Evolutionary conservation across 2,113 vertebrate genomes (phyloP).

Genomic region (Corydoras sp.): DNA sequence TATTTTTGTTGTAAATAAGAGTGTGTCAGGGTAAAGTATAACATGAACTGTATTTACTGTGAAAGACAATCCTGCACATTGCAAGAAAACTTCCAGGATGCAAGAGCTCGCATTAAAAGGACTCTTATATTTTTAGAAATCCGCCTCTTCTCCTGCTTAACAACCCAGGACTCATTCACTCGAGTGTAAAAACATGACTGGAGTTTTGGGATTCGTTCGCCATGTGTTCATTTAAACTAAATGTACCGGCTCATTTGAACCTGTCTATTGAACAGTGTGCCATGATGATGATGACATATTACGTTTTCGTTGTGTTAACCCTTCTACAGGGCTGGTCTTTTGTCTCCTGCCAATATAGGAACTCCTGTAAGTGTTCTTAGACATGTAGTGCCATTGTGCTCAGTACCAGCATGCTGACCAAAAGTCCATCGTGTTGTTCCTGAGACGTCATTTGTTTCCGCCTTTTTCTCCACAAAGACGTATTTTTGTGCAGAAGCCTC

Average conservation of each 20-base stretch:
- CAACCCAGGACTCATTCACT: too few species aligned
- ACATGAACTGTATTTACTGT: conserved; percentile 56
- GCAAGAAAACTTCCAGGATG: conserved; percentile 26
- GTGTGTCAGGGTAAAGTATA: conserved; percentile 49
- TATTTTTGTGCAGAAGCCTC: conserved; percentile 53
- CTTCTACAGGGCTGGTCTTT: conserved; percentile 12
- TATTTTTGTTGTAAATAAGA: conserved; percentile 64
- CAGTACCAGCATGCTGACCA: conserved; percentile 11
- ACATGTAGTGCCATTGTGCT: conserved; percentile 9
- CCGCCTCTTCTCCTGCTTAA: background rate
- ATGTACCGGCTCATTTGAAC: conserved; percentile 6
- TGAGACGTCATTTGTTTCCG: conserved; percentile 42
- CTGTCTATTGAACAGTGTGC: conserved; percentile 4
- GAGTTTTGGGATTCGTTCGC: background rate
- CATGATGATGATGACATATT: conserved; percentile 10
- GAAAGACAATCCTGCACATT: conserved; percentile 61
- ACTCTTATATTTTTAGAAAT: conserved; percentile 23
- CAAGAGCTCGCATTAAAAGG: conserved; percentile 26
- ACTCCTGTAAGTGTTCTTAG: conserved; percentile 8
- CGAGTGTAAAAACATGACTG: background rate
- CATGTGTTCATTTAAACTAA: conserved; percentile 10
- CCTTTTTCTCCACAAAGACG: conserved; percentile 25
- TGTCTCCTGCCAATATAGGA: conserved; percentile 4
- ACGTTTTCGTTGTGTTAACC: conserved; percentile 8
- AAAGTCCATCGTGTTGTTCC: conserved; percentile 37